Evolutionary conservation across 2,113 vertebrate genomes (phyloP), one percentile per base, ranked within the genome.

Genomic region (Lonchura striata): DNA sequence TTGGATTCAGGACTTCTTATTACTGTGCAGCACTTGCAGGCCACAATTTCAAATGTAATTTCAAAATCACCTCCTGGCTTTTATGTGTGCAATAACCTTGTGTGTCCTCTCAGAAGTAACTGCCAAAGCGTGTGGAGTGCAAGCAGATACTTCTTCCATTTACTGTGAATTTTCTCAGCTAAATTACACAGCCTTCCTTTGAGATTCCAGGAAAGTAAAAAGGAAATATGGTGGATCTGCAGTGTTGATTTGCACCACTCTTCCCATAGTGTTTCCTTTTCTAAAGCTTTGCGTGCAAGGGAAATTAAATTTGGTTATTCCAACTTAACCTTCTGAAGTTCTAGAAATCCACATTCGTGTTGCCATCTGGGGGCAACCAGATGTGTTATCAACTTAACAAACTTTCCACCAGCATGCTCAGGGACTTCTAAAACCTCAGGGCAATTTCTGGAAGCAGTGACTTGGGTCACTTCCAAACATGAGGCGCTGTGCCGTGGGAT

Each of bases 191-290:
- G 22, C 13, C 4, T 78, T 88, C 27, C 11, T 18, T n/a, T 87
- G 53, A 46, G 33, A 27, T 74, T 80, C 88, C 16, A 30, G 25
- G 17, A 24, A 33, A 78, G 24, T 33, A 18, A 31, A 44, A 68
- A n/a, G 33, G n/a, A 70, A 57, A 3, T 1, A 0, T 0, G 1
- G 15, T 0, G 2, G 23, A 15, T 69, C 21, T 50, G 70, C 63
- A 42, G 28, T 3, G 33, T 31, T 27, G 39, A 15, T 75, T 25
- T 37, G 39, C n/a, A 5, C 33, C 13, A 5, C 18, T 71, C 23
- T 33, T 77, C 35, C 39, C 20, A 2, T 3, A 2, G 9, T 6
- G 6, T 53, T 82, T 75, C 39, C 23, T 53, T 53, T 86, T n/a
- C 22, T 44, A 27, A 60, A 41, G 11, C 25, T 82, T 78, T 20